phyloP scores from a whole-genome alignment of 2,113 vertebrate genomes.

The Grantiella picta region DNA sequence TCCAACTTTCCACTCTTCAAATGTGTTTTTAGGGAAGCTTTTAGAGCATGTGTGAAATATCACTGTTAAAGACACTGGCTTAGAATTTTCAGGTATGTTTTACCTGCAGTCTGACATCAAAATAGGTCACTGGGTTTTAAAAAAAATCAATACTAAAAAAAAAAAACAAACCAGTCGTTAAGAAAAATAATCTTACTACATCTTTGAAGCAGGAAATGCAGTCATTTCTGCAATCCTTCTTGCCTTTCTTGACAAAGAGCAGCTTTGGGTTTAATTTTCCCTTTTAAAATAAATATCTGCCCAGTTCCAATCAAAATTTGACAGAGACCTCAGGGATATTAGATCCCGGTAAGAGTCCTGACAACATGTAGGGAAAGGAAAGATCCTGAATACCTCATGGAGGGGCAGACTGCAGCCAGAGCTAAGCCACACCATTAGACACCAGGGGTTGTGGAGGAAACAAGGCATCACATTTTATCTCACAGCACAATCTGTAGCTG shows the following conservation, averaged over 20 bases:
- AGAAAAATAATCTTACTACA: not conserved
- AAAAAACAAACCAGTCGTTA: not conserved
- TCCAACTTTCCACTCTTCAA: not conserved
- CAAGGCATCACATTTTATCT: not conserved
- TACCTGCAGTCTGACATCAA: not conserved
- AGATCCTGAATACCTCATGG: not conserved
- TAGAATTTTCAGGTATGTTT: not conserved
- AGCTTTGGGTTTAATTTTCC: not conserved
- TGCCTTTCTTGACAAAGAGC: not conserved
- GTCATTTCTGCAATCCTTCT: not conserved
- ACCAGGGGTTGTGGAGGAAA: not conserved
- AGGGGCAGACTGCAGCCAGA: not conserved
- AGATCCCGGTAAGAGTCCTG: not conserved
- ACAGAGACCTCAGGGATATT: not conserved
- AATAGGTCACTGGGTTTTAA: not conserved
- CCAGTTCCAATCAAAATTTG: not conserved
- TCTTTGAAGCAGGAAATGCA: not conserved
- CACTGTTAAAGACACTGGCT: not conserved
- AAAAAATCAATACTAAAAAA: not conserved
- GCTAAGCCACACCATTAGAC: not conserved
- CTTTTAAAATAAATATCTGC: not conserved
- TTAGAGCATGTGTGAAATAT: not conserved
- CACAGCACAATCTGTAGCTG: not conserved
- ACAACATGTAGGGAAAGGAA: not conserved
- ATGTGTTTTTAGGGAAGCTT: not conserved